Conservation (phyloP, 2,797 vertebrate genomes). For the Clarias platycephalus region DNA sequence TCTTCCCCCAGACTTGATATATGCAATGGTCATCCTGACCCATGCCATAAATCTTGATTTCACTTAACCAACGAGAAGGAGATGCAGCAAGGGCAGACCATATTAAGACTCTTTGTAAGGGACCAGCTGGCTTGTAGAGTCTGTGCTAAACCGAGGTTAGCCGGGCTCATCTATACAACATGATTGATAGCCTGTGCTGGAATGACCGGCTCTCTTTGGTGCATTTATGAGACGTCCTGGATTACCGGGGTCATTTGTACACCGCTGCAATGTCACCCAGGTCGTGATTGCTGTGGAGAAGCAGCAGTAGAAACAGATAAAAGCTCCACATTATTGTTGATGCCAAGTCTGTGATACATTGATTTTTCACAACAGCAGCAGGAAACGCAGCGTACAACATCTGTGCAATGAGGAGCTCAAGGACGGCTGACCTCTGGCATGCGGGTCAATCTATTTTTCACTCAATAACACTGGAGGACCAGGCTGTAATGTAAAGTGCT, state of each 20-base stretch:
- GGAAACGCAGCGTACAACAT: conserved; percentile 40
- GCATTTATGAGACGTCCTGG: conserved; percentile 45
- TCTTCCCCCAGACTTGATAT: conserved; percentile 27
- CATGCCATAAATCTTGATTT: conserved; percentile 42
- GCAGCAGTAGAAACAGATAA: conserved; percentile 49
- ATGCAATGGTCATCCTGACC: conserved; percentile 31
- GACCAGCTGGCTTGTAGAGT: conserved; percentile 71
- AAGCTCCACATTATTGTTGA: conserved; percentile 34
- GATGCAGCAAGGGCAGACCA: conserved; percentile 39
- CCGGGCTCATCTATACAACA: conserved; percentile 34
- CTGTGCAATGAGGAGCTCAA: conserved; percentile 43
- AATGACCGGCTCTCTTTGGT: conserved; percentile 11
- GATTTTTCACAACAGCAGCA: conserved; percentile 41
- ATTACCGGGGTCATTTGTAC: conserved; percentile 48
- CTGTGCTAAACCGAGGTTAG: conserved; percentile 38
- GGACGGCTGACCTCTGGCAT: conserved; percentile 42
- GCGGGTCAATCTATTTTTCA: conserved; percentile 22
- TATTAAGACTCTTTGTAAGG: conserved; percentile 62
- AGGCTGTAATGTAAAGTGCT: conserved; percentile 19
- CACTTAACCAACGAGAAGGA: conserved; percentile 37
- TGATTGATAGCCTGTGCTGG: conserved; percentile 48
- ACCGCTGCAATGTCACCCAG: conserved; percentile 46
- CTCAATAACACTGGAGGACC: conserved; percentile 17
- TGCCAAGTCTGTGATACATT: conserved; percentile 49
- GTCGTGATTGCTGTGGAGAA: conserved; percentile 38